Base-by-base conservation (phyloP, 2,888 invertebrate species). In the Lithophane socia region DNA sequence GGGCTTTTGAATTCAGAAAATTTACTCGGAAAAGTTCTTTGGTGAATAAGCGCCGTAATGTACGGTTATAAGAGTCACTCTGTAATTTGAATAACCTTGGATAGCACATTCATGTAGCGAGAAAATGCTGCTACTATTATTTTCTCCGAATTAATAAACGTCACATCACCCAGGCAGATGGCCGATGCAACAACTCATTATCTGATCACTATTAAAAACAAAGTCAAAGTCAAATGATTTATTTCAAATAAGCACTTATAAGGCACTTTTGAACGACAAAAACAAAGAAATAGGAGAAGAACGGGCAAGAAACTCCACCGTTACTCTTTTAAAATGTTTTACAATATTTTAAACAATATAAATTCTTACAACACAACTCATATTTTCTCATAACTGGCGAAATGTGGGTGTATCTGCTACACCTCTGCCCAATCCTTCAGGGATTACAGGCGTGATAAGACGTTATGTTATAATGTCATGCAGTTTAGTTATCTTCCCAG, bases 1-100 rank as follows among this genome's bases (percentile, higher is more conserved):
- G n/a, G 52, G 37, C 18, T 68, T 60, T 80, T 54, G 16, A 44
- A 58, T 29, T 18, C 1, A 54, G 9, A 9, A 64, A 80, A 75
- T 79, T 52, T 21, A 10, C 52, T 67, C 24, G 16, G 49, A 52
- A 61, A 16, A 16, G 44, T 44, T 44, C 3, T 1, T 42, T 65
- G 16, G 8, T 49, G 12, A 56, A 21, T 24, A 18, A 44, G n/a
- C 18, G 1, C 18, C n/a, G 5, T 54, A n/a, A 47, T 47, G 18
- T 47, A 44, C 56, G 7, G 5, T 5, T n/a, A 13, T 13, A 58
- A 5, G 24, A 58, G 12, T 58, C 0, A 58, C 18, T 58, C 29
- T 29, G 8, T 29, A 29, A 60, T 16, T 60, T 3, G 13, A 60
- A 60, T 18, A 1, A 18, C 29, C 9, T 16, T 65, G 1, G 4